Evolutionary conservation across 92 coral and sea anemone species (phyloP).

Genomic region (Parazoanthus swiftii): DNA sequence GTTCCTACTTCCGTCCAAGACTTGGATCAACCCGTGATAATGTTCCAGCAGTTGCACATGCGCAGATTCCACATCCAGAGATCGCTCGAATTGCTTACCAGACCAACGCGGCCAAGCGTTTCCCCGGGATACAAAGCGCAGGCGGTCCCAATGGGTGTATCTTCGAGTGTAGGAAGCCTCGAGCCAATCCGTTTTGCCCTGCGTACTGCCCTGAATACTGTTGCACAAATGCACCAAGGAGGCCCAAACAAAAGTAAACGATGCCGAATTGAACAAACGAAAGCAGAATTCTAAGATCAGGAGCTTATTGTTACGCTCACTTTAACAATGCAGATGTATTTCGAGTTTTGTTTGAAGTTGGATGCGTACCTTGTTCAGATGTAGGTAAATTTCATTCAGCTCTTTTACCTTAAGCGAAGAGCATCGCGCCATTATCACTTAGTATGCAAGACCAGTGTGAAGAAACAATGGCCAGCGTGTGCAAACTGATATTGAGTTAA

Average conservation of each 20-base stretch:
- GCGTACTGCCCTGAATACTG: constrained; percentile 31
- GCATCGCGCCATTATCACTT: too few species aligned
- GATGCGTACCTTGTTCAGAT: too few species aligned
- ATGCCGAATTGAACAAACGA: background rate
- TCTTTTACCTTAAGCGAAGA: too few species aligned
- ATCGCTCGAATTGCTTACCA: background rate
- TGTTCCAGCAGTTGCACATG: background rate
- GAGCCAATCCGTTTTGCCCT: constrained; percentile 6
- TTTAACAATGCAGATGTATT: background rate
- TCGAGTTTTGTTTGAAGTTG: background rate
- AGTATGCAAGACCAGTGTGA: too few species aligned
- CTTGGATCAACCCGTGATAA: background rate
- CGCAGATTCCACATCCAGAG: background rate
- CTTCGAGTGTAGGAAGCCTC: constrained; percentile 4
- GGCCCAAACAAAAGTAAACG: background rate
- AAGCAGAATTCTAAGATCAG: background rate
- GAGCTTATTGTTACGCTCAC: background rate
- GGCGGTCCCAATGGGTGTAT: constrained; percentile 30
- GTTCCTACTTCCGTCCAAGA: background rate
- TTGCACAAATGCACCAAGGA: background rate
- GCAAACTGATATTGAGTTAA: too few species aligned
- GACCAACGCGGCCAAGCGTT: background rate
- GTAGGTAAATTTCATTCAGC: too few species aligned
- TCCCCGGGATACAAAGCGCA: constrained; percentile 25
- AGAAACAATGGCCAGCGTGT: too few species aligned